Conservation (phyloP, 92 coral and sea anemone species). For the Epizoanthus fatuus region DNA sequence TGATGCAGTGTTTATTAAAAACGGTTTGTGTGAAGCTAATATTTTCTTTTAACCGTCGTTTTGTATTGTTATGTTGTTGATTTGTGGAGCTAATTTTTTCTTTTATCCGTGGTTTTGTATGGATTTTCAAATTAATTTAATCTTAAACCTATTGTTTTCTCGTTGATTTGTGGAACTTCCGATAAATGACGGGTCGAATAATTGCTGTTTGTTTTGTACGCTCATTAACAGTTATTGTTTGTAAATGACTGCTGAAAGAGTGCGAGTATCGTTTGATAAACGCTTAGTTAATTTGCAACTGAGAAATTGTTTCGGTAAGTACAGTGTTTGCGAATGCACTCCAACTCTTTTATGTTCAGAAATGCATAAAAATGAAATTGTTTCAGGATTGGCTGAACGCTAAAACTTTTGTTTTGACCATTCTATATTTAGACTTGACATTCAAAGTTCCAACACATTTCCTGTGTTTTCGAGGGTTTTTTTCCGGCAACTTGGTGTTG, state of each 20-base stretch:
- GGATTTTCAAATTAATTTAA: neutral
- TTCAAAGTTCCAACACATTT: too few species aligned
- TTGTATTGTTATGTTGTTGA: conserved; percentile 6
- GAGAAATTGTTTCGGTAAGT: neutral
- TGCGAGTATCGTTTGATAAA: neutral
- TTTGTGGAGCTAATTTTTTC: neutral
- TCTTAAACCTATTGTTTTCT: conserved; percentile 9
- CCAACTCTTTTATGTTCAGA: too few species aligned
- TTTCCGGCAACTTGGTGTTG: too few species aligned
- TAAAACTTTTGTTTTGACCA: too few species aligned
- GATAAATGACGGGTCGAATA: neutral
- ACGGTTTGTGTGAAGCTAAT: neutral
- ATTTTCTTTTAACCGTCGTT: neutral
- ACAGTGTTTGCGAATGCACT: too few species aligned
- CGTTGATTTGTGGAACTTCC: neutral
- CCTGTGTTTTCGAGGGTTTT: too few species aligned
- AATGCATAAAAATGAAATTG: too few species aligned
- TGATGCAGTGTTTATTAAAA: conserved; percentile 2
- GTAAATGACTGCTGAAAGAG: neutral
- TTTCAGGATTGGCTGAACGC: too few species aligned
- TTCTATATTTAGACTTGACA: too few species aligned
- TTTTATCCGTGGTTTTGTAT: neutral
- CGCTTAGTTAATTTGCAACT: neutral
- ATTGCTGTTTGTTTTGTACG: neutral
- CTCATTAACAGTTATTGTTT: conserved; percentile 23